Conservation (phyloP, 2,888 invertebrate genomes). For the Tupiocoris notatus region DNA sequence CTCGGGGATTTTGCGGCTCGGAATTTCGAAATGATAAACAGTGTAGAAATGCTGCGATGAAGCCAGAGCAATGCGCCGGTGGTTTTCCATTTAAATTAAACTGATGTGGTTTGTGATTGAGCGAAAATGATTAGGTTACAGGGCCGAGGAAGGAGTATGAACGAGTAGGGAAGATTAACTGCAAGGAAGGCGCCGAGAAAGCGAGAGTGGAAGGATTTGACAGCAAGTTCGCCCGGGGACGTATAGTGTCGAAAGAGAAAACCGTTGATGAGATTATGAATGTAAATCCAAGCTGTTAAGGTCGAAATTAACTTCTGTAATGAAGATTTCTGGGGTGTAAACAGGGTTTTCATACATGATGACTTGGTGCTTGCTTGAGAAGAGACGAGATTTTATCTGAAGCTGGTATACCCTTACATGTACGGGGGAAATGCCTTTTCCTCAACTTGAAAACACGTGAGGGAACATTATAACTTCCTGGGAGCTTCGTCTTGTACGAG, state of each 20-base stretch:
- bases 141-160: not conserved
- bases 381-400: not conserved
- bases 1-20: no score
- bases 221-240: slow-evolving; percentile 23
- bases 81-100: slow-evolving; percentile 4
- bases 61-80: not conserved
- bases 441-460: not conserved
- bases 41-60: not conserved
- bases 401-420: not conserved
- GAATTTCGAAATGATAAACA: not conserved
- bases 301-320: slow-evolving; percentile 27
- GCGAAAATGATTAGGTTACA: slow-evolving; percentile 11
- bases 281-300: slow-evolving; percentile 30
- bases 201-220: slow-evolving; percentile 2
- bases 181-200: not conserved
- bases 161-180: not conserved
- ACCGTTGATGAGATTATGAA: slow-evolving; percentile 32
- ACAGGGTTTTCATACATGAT: slow-evolving; percentile 21
- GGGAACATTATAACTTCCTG: slow-evolving; percentile 1
- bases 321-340: slow-evolving; percentile 30
- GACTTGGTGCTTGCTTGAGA: not conserved
- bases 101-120: slow-evolving; percentile 23
- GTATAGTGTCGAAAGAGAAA: slow-evolving; percentile 15
- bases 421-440: slow-evolving; percentile 13
- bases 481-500: slow-evolving; percentile 1